phyloP scores from a whole-genome alignment of 2,888 invertebrate species.

The Nomada flava region DNA sequence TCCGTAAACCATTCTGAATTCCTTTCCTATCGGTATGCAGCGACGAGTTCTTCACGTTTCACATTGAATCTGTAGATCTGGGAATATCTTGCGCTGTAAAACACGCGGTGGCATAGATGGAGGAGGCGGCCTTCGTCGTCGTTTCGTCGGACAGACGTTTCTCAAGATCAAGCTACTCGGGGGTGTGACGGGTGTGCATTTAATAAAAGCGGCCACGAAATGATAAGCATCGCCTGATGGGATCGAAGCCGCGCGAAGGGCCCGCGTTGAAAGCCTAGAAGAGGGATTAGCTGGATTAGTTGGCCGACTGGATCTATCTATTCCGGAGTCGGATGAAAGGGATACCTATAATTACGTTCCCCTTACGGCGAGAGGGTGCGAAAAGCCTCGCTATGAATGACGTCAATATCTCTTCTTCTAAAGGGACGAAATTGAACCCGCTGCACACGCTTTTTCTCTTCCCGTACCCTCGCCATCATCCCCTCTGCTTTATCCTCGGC shows the following conservation, averaged over 20 bases:
- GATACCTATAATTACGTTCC: constrained; percentile 76
- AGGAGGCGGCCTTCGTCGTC: not conserved
- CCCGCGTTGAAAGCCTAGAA: constrained; percentile 61
- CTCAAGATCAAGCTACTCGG: constrained; percentile 20
- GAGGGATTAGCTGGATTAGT: constrained; percentile 72
- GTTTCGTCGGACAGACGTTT: not conserved
- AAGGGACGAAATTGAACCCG: constrained; percentile 71
- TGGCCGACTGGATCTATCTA: constrained; percentile 68
- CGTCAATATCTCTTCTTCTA: constrained; percentile 74
- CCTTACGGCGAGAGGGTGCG: constrained; percentile 70
- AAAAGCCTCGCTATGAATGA: constrained; percentile 73
- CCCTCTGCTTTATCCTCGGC: not conserved
- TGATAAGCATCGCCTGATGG: constrained; percentile 56
- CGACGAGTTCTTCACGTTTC: not conserved
- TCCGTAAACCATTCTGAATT: not conserved
- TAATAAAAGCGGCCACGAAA: constrained; percentile 67
- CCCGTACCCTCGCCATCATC: not conserved
- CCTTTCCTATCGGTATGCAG: not conserved
- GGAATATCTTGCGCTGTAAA: not conserved
- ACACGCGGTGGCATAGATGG: not conserved
- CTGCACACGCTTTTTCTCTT: constrained; percentile 51
- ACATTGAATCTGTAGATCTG: not conserved
- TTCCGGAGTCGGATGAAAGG: constrained; percentile 69
- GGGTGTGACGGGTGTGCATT: constrained; percentile 43
- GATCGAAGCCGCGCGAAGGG: constrained; percentile 55